Percentiles rank a stretch among this genome's conserved stretches.
These are phyloP conservation scores for Entelurus aequoreus DNA, from an alignment of 2,113 vertebrate genomes.

Conservation along the genomic window DNA sequence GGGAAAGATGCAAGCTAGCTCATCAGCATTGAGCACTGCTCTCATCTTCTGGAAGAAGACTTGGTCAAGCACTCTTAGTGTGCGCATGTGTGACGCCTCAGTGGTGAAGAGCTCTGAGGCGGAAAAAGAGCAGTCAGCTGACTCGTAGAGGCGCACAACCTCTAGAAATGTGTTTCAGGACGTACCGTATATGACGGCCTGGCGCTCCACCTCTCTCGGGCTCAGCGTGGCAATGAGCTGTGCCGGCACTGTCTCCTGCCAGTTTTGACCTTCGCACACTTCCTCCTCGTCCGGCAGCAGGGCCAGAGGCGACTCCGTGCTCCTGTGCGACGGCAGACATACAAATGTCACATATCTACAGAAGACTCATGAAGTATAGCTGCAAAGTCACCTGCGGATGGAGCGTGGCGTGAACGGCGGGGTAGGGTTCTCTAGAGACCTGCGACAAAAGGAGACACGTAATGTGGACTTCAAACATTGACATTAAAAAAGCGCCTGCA, in stretches of 20 bases:
- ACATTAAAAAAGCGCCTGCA: background rate
- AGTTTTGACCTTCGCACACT: constrained; percentile 78
- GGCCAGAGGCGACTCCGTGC: constrained; percentile 76
- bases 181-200: constrained; percentile 92
- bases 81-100: constrained; percentile 84
- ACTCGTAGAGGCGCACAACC: background rate
- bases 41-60: constrained; percentile 87
- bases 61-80: constrained; percentile 82
- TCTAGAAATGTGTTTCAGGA: background rate
- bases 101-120: constrained; percentile 85
- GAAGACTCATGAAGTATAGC: background rate
- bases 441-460: constrained; percentile 48
- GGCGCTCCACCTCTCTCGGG: constrained; percentile 81
- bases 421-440: constrained; percentile 90
- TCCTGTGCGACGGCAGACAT: constrained; percentile 59
- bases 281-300: constrained; percentile 84
- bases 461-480: background rate
- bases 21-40: constrained; percentile 76
- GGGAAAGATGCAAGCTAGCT: constrained; percentile 87
- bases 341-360: background rate
- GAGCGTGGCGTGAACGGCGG: constrained; percentile 90
- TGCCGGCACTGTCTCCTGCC: constrained; percentile 81
- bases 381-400: constrained; percentile 78
- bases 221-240: constrained; percentile 73
- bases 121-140: no score